Base-by-base conservation (phyloP, 2,888 invertebrate genomes). In the Synergus umbraculus region DNA sequence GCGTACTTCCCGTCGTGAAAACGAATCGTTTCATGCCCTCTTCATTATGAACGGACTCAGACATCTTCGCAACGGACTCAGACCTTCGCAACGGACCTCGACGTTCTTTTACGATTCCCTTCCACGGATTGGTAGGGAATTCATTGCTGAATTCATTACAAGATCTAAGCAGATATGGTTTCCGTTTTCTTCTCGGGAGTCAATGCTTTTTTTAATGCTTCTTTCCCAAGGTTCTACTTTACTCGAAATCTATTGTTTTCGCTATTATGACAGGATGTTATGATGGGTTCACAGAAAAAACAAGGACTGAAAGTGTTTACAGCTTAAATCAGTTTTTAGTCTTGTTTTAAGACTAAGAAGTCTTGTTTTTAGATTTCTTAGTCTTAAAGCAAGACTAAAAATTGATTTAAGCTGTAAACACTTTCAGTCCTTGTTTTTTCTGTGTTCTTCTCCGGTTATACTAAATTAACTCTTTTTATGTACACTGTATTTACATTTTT, bases 1-100 rank as follows among this genome's bases (percentile, higher is more conserved):
- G 69, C 81, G 80, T 69, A 77, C 81, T 84, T 84, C 84, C 84
- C 82, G 84, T 81, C 84, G 82, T 82, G 84, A 82, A 84, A 84
- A 83, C 82, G 82, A 82, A 83, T 82, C 80, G 80, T 78, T 83
- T 80, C 78, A 76, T 81, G 81, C 84, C 82, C 80, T 78, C 81
- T 84, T 84, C 80, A 81, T 83, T 84, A 82, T 22, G 76, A 44
- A 43, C 65, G 37, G 46, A 63, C 67, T 76, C 60, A 76, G 54
- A 78, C 76, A 81, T 76, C 79, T 65, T 73, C 15, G 49, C 22
- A 44, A 43, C 65, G 37, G 46, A 63, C 67, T 76, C 60, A 76
- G 54, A 78, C 77, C 79, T 65, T 73, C 15, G 49, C 29, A 49
- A 15, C 49, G 12, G 60, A 66, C 76, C 46, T 78, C 67, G 73